Evolutionary conservation across 1,140 invertebrate genomes (phyloP).

Genomic region (Sarcophaga bullata): DNA sequence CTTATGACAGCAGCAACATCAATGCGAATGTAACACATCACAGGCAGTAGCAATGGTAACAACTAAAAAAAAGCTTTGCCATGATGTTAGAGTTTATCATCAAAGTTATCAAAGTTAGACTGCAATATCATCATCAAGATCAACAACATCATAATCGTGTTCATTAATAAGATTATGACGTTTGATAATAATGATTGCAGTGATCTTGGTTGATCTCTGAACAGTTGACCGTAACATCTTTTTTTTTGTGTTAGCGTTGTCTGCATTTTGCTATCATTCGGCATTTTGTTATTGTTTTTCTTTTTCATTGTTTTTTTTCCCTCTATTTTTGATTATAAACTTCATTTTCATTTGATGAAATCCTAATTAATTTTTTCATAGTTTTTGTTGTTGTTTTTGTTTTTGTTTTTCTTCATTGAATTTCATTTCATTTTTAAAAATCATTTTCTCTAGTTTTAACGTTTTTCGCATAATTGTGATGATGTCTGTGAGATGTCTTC

Average conservation of each 20-base stretch:
- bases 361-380: slow-evolving; percentile 26
- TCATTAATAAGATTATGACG: background rate
- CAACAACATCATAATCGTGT: background rate
- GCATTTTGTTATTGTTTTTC: background rate
- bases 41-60: background rate
- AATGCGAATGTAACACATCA: background rate
- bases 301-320: background rate
- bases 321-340: background rate
- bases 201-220: slow-evolving; percentile 34
- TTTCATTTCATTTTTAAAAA: background rate
- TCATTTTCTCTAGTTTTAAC: slow-evolving; percentile 36
- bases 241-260: too few species aligned
- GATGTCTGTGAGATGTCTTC: background rate
- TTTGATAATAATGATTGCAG: background rate
- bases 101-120: background rate
- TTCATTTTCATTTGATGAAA: slow-evolving; percentile 6
- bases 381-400: background rate
- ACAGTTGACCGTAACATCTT: slow-evolving; percentile 30
- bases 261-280: too few species aligned
- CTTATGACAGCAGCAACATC: background rate
- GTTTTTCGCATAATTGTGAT: slow-evolving; percentile 28
- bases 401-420: background rate
- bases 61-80: background rate
- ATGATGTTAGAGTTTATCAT: slow-evolving; percentile 9
- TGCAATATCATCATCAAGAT: background rate